Percentiles rank a stretch among this genome's conserved stretches.
Conservation (phyloP, 37 sponge, comb jelly and placozoan genomes). For the Amphimedon queenslandica region DNA sequence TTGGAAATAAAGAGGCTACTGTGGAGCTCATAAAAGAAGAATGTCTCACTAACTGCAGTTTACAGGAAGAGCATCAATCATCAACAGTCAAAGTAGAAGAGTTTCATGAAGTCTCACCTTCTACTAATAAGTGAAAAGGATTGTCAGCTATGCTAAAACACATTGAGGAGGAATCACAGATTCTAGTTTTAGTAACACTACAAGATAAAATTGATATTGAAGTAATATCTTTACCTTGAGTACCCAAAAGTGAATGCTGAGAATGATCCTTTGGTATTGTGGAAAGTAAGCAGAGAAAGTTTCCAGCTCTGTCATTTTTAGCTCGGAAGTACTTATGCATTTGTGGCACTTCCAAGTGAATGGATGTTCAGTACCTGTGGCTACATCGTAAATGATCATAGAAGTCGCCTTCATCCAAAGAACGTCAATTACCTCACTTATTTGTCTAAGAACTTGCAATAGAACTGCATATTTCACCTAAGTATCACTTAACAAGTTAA, state of each 20-base stretch:
- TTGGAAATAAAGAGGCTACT: conserved; percentile 17
- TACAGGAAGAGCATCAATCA: background rate
- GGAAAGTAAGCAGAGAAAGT: background rate
- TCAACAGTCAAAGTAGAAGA: background rate
- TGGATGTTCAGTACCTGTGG: conserved; percentile 29
- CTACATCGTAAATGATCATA: conserved; percentile 1
- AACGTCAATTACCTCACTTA: background rate
- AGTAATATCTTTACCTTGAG: conserved; percentile 2
- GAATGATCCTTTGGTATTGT: background rate
- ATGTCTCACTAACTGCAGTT: background rate
- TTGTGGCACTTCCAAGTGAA: conserved; percentile 32
- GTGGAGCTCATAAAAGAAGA: conserved; percentile 11
- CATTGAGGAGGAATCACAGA: background rate
- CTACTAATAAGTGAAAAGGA: background rate
- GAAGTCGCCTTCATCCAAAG: background rate
- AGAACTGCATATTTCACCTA: too few species aligned
- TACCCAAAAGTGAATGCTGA: background rate
- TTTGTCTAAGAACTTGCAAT: background rate
- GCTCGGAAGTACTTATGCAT: conserved; percentile 1
- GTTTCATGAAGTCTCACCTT: background rate
- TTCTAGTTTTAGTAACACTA: background rate
- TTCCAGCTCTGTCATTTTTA: background rate
- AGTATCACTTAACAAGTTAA: too few species aligned
- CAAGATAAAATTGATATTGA: background rate
- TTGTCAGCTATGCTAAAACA: conserved; percentile 27